phyloP scores from a whole-genome alignment of 1,140 invertebrate genomes.

The Apis mellifera region DNA sequence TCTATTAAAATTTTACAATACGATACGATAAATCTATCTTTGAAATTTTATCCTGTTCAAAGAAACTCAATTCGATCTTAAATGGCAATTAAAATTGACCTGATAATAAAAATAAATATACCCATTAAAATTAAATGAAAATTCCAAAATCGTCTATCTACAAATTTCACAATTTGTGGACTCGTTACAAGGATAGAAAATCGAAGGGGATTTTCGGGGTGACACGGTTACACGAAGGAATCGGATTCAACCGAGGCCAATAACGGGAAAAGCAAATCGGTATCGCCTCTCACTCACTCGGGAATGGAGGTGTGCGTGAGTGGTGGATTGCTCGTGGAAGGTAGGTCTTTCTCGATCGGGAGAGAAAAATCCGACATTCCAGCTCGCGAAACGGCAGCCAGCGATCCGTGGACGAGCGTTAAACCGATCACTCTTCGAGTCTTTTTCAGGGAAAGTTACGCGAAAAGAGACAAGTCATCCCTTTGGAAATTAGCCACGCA shows the following conservation, averaged over 20 bases:
- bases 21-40: too few relatives aligned
- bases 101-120: too few relatives aligned
- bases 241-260: constrained; percentile 45
- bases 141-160: too few relatives aligned
- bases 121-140: too few relatives aligned
- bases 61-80: too few relatives aligned
- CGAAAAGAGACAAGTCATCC: too few relatives aligned
- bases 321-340: constrained; percentile 52
- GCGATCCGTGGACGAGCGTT: constrained; percentile 68
- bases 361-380: constrained; percentile 62
- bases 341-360: constrained; percentile 44
- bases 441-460: constrained; percentile 56
- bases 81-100: too few relatives aligned
- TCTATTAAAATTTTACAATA: too few relatives aligned
- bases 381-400: constrained; percentile 61
- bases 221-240: not conserved
- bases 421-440: constrained; percentile 59
- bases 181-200: not conserved
- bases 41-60: too few relatives aligned
- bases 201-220: not conserved
- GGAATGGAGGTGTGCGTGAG: constrained; percentile 36
- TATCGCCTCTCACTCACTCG: constrained; percentile 77
- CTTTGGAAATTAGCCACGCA: too few relatives aligned
- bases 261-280: constrained; percentile 79
- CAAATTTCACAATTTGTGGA: too few relatives aligned